Percentiles rank a stretch among this genome's conserved stretches.
Conservation (phyloP, 2,113 vertebrate genomes). For the Bothrops jararaca region DNA sequence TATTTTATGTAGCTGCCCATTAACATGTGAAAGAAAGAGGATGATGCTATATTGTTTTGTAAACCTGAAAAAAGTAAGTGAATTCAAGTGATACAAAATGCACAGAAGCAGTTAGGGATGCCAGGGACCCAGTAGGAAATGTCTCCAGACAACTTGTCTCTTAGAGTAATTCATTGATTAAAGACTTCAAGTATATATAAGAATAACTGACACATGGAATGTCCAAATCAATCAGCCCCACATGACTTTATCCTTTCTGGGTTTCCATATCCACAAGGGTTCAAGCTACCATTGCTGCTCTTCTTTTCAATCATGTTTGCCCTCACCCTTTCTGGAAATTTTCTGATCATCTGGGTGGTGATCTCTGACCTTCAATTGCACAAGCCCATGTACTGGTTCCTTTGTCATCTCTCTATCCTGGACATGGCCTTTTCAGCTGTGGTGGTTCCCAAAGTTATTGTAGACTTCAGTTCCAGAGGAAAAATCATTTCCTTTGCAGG, state of each 20-base stretch:
- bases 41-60: neutral
- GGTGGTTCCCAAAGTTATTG: slow-evolving; percentile 62
- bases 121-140: too few relatives aligned
- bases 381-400: slow-evolving; percentile 63
- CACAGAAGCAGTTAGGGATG: neutral
- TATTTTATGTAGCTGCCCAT: neutral
- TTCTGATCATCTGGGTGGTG: slow-evolving; percentile 58
- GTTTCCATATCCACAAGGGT: slow-evolving; percentile 40
- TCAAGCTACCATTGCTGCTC: slow-evolving; percentile 32
- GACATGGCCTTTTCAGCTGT: slow-evolving; percentile 62
- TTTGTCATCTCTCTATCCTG: slow-evolving; percentile 61
- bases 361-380: slow-evolving; percentile 50
- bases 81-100: neutral
- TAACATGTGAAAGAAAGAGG: neutral
- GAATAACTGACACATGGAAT: slow-evolving; percentile 20
- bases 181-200: neutral
- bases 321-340: slow-evolving; percentile 56
- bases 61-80: neutral
- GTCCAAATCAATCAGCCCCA: slow-evolving; percentile 37
- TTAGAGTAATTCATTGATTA: neutral
- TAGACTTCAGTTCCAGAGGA: slow-evolving; percentile 51
- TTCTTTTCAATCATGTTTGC: slow-evolving; percentile 50
- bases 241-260: slow-evolving; percentile 56
- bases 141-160: neutral
- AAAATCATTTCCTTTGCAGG: slow-evolving; percentile 56